A percentile compares a stretch with the other conserved stretches of the same genome.
These are phyloP conservation scores for Allolobophora icterica DNA, from an alignment of 2,888 invertebrate genomes.

Conservation along the genomic window DNA sequence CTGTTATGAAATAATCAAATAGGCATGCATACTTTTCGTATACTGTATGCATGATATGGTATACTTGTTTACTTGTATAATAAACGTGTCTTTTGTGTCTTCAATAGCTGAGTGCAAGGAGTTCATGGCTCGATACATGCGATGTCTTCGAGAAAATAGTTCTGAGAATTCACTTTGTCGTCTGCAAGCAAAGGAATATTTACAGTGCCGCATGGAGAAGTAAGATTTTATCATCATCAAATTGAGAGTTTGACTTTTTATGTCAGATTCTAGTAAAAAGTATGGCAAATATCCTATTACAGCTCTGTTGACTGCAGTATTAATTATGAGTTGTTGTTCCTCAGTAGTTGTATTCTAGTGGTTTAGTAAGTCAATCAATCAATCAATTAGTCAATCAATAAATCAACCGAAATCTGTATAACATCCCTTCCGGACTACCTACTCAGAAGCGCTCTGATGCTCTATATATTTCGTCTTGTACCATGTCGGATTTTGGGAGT, in stretches of 20 bases:
- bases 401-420: no score
- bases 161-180: conserved; percentile 83
- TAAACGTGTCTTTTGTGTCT: conserved; percentile 12
- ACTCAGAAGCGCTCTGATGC: no score
- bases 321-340: neutral
- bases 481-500: no score
- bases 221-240: conserved; percentile 43
- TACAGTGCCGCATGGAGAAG: conserved; percentile 92
- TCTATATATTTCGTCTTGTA: no score
- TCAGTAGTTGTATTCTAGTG: no score
- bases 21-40: neutral
- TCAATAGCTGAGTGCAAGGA: conserved; percentile 75
- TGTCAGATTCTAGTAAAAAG: neutral
- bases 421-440: no score
- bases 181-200: conserved; percentile 80
- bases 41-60: no score
- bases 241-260: neutral
- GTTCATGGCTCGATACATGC: conserved; percentile 87
- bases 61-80: neutral
- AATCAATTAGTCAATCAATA: no score
- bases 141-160: conserved; percentile 79
- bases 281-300: neutral
- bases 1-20: no score
- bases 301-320: neutral
- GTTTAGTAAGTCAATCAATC: no score